Base-by-base conservation (phyloP, 2,888 invertebrate species). In the Phaedon cochleariae region DNA sequence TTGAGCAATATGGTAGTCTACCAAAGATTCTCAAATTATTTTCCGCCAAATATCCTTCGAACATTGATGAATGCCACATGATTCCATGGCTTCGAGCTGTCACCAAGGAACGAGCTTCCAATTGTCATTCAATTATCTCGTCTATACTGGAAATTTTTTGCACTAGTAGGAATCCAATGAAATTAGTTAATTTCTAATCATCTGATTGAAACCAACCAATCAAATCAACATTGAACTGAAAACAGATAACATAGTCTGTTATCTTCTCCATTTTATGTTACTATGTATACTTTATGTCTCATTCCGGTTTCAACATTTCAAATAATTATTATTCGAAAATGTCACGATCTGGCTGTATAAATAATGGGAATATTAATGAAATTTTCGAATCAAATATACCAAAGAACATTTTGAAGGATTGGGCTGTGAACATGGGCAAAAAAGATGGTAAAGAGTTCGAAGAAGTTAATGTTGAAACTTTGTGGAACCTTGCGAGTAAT, bases 361-460 rank as follows among this genome's bases (percentile, higher is more conserved):
- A 5, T 22, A 1, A 52, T 21, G 17, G 15, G 26, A 51, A 51
- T 51, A 20, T 22, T 20, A 51, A 17, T 29, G 29, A 20, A 29
- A 53, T 53, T 20, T 6, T 53, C 29, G 29, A 53, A 53, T 29
- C 29, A 53, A 15, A 53, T 29, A 29, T 21, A 26, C n/a, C 59
- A 49, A 46, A 34, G 31, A 34, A 34, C 9, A 45, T 45, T 57
- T 45, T 45, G 15, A 57, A 57, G 45, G 45, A 46, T 45, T 57
- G 29, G 57, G 57, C 18, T 57, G 57, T 29, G 46, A 26, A 57
- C 26, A 57, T 57, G 45, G 41, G 26, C 21, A 57, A 22, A 57
- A 22, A 46, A 57, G 57, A 57, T 26, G 46, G n/a, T 57, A 26
- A 41, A 57, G 45, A 57, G 57, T 57, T 57, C 21, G 26, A 57